phyloP scores from a whole-genome alignment of 2,888 invertebrate genomes.

The Nudaria mundana region DNA sequence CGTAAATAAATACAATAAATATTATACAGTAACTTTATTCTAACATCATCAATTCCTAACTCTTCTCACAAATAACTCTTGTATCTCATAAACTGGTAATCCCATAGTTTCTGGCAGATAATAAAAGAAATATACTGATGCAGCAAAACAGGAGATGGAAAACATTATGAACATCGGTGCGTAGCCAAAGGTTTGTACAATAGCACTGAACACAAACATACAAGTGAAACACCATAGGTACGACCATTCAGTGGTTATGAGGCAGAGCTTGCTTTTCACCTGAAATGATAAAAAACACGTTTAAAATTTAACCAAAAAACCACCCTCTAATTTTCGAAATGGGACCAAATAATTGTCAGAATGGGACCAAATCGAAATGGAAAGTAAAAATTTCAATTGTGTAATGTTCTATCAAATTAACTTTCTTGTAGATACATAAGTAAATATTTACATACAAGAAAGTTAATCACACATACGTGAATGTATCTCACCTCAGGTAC shows the following conservation, averaged over 20 bases:
- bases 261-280: conserved; percentile 3
- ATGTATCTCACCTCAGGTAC: conserved; percentile 34
- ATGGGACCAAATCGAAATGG: too few species aligned
- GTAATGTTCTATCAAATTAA: too few species aligned
- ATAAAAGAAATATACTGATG: conserved; percentile 36
- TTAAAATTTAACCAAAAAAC: background rate
- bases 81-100: conserved; percentile 46
- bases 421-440: too few species aligned
- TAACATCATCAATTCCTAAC: too few species aligned
- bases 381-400: background rate
- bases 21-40: too few species aligned
- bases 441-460: too few species aligned
- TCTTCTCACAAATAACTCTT: conserved; percentile 27
- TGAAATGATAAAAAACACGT: background rate
- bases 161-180: conserved; percentile 55
- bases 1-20: too few species aligned
- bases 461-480: background rate
- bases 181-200: background rate
- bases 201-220: background rate
- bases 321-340: background rate
- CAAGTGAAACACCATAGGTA: background rate
- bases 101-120: conserved; percentile 56
- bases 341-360: too few species aligned
- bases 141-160: conserved; percentile 39
- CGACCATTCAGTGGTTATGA: conserved; percentile 1